Conservation (phyloP, 2,113 vertebrate genomes). For the Strix aluco region DNA sequence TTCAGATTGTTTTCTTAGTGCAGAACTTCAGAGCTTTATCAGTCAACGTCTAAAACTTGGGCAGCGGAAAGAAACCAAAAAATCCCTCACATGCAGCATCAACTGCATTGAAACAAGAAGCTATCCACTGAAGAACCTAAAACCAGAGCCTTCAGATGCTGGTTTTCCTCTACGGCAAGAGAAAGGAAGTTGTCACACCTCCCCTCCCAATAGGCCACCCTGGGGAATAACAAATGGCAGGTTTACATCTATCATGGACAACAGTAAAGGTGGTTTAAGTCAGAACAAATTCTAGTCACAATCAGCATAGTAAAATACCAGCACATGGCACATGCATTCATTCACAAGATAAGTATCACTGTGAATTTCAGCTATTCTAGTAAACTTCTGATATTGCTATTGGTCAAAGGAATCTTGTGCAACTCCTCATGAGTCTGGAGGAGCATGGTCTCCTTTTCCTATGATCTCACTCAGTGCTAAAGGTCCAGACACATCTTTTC, state of each 20-base stretch:
- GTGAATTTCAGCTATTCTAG: not conserved
- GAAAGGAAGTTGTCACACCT: not conserved
- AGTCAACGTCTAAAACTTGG: not conserved
- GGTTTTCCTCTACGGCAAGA: not conserved
- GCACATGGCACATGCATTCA: fast-evolving
- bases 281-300: not conserved
- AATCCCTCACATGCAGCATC: not conserved
- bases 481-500: not conserved
- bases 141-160: not conserved
- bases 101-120: not conserved
- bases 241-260: not conserved
- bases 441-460: not conserved
- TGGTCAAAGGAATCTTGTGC: not conserved
- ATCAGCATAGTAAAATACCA: not conserved
- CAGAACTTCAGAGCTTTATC: not conserved
- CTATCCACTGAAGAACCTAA: not conserved
- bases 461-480: not conserved
- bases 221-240: not conserved
- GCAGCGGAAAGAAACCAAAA: not conserved
- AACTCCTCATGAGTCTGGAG: not conserved
- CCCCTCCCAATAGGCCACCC: no score
- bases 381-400: not conserved
- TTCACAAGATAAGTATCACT: not conserved
- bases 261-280: not conserved
- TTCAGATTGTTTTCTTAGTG: not conserved